These are phyloP conservation scores for Oryzias sinensis DNA, from an alignment of 2,797 vertebrate genomes.

Conservation along the genomic window DNA sequence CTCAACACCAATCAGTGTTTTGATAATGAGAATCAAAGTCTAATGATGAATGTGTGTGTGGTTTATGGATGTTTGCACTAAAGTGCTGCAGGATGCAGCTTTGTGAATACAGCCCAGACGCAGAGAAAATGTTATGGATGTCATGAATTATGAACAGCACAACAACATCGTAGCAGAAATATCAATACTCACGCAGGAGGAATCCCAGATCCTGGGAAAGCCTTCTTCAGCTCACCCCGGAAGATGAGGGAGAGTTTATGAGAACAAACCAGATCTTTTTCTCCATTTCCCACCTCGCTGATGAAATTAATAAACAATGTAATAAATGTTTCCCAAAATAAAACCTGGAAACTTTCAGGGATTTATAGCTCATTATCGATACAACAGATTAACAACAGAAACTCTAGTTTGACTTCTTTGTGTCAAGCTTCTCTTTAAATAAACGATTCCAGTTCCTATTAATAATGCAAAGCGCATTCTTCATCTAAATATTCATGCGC, in stretches of 20 bases:
- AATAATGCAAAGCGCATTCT: constrained; percentile 51
- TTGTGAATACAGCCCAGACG: constrained; percentile 30
- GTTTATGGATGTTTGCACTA: constrained; percentile 4
- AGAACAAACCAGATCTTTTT: constrained; percentile 1
- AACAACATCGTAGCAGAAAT: constrained; percentile 60
- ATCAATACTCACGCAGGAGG: constrained; percentile 68
- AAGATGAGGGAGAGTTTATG: constrained; percentile 1
- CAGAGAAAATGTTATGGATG: constrained; percentile 60
- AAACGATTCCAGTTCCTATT: constrained; percentile 47
- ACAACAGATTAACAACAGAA: constrained; percentile 1
- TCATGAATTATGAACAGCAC: constrained; percentile 67
- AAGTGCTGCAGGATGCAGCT: constrained; percentile 14
- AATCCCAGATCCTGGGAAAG: constrained; percentile 52
- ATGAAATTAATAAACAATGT: constrained; percentile 6
- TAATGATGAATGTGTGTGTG: too few relatives aligned
- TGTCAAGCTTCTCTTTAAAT: constrained; percentile 48
- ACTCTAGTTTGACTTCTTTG: constrained; percentile 31
- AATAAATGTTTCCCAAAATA: not conserved
- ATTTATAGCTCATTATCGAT: not conserved
- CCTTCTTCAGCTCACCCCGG: constrained; percentile 7
- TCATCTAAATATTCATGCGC: constrained; percentile 56
- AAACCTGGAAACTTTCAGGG: not conserved
- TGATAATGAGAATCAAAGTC: too few relatives aligned
- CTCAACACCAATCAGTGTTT: too few relatives aligned
- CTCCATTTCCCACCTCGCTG: not conserved